phyloP scores from a whole-genome alignment of 2,797 vertebrate genomes.

The Lagodon rhomboides region DNA sequence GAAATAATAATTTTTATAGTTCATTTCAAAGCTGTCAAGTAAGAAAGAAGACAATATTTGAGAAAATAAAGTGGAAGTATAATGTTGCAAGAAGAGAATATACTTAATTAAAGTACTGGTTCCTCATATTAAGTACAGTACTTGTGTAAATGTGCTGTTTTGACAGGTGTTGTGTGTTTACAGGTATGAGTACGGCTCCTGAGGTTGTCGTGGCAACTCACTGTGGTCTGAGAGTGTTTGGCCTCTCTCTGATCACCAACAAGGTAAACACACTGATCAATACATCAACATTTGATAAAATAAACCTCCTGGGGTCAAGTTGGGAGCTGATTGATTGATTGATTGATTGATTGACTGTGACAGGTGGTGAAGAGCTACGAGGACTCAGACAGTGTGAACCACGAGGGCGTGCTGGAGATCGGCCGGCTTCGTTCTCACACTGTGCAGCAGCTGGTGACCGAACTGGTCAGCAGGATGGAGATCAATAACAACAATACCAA shows the following conservation, averaged over 20 bases:
- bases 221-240: conserved; percentile 86
- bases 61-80: too few species aligned
- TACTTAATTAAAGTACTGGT: too few species aligned
- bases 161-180: conserved; percentile 7
- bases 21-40: too few species aligned
- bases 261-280: conserved; percentile 67
- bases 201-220: conserved; percentile 86
- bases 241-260: conserved; percentile 89
- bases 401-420: conserved; percentile 84
- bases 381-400: conserved; percentile 82
- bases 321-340: background rate
- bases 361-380: conserved; percentile 86
- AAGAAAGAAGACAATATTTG: too few species aligned
- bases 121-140: background rate
- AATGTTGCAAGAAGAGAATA: too few species aligned
- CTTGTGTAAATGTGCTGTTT: background rate
- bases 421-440: conserved; percentile 81
- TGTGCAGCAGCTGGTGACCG: conserved; percentile 83
- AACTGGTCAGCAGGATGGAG: conserved; percentile 83
- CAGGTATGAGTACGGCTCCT: conserved; percentile 88
- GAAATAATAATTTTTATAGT: too few species aligned
- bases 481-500: conserved; percentile 82
- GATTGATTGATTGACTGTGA: background rate
- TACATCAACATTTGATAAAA: background rate
- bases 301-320: background rate